Percentiles rank a stretch among this genome's conserved stretches.
Conservation (phyloP, 2,113 vertebrate genomes). For the Peucedramus taeniatus region DNA sequence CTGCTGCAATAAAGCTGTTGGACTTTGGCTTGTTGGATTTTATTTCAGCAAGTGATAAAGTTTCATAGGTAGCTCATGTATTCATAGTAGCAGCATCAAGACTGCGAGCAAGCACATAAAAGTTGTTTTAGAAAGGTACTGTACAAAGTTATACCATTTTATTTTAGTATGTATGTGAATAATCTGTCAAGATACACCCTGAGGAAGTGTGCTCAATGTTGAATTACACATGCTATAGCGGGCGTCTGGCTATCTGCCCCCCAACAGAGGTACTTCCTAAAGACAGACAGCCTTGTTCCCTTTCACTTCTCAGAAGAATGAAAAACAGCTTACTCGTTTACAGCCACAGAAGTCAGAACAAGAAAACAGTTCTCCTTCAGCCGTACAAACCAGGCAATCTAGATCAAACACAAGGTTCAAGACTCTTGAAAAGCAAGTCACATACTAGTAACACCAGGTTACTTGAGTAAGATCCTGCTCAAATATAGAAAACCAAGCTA, state of each 20-base stretch:
- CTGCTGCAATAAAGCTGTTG: background rate
- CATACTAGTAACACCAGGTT: background rate
- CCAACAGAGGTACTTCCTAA: background rate
- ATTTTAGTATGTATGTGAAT: background rate
- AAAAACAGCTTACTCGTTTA: background rate
- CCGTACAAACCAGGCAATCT: background rate
- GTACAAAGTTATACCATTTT: background rate
- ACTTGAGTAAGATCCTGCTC: background rate
- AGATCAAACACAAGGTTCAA: background rate
- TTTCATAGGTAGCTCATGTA: background rate
- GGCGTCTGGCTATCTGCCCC: background rate
- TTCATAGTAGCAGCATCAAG: background rate
- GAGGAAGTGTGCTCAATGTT: background rate
- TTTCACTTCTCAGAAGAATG: background rate
- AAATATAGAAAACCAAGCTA: background rate
- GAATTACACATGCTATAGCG: background rate
- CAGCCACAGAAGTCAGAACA: background rate
- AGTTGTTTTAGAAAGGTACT: background rate
- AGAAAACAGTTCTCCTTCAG: background rate
- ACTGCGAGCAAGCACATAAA: background rate
- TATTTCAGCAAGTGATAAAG: background rate
- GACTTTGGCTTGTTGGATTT: background rate
- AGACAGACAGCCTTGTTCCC: background rate
- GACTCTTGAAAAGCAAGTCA: background rate
- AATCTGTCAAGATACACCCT: background rate